Base-by-base conservation (phyloP, 1,140 invertebrate genomes). In the Probaryconus sp. region DNA sequence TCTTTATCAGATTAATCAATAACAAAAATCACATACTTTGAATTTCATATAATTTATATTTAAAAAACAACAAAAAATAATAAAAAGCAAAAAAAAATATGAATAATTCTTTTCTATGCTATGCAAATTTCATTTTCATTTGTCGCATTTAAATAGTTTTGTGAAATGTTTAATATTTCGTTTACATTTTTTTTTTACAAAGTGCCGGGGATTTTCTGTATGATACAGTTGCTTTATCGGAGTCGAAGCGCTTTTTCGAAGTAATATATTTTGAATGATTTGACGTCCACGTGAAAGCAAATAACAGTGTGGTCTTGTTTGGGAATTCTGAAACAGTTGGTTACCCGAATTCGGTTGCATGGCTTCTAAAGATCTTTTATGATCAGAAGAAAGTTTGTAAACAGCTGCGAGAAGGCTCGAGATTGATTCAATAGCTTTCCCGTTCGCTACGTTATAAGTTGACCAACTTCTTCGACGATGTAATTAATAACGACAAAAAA, bases 371-470 rank as follows among this genome's bases (percentile, higher is more conserved):
- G 45, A 51, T 60, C 53, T 68, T 68, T 68, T 68, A 68, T 58
- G 55, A 38, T 47, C 53, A 38, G 35, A 60, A 31, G 24, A 51
- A 69, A 69, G 55, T 69, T 60, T 69, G 65, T 53, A 69, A 69
- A 69, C 65, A 69, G 55, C 65, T 69, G 65, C 48, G 40, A 69
- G 55, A 55, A 53, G 40, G 13, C 40, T 45, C 11, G 26, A 69
- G 65, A 69, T 69, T 69, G 65, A 69, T 69, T 60, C 53, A 42
- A 53, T 60, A 56, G 53, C 47, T 60, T 53, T 61, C 38, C 61
- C 55, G 38, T 47, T 16, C 53, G 31, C 53, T 69, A 61, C 47
- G 37, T 42, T 58, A 50, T 55, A 55, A 68, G 37, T 68, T 68
- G 37, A 47, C 60, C 47, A 64, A 64, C 26, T 51, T 64, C 60